These are phyloP conservation scores for Poeciliopsis paucimaculata DNA, from an alignment of 2,797 vertebrate genomes.

Conservation along the genomic window DNA sequence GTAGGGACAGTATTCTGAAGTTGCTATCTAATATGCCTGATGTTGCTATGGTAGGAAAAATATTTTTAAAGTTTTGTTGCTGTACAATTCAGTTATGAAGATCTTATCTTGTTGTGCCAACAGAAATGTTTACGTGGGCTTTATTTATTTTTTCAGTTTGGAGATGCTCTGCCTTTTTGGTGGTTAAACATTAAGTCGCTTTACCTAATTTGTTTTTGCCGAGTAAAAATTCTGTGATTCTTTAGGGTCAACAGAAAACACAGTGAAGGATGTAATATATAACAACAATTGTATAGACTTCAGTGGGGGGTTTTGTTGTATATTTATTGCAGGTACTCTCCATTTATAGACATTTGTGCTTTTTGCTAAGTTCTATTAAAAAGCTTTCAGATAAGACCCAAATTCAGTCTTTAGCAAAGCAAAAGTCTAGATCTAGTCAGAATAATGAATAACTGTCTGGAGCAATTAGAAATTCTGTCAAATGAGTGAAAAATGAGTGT, in stretches of 20 bases:
- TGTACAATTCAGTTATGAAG: constrained; percentile 25
- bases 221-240: neutral
- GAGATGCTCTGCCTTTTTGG: constrained; percentile 16
- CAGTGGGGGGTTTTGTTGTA: neutral
- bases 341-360: neutral
- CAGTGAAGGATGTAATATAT: neutral
- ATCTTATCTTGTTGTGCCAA: constrained; percentile 30
- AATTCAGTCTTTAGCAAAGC: neutral
- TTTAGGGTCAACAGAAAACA: neutral
- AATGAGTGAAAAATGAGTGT: neutral
- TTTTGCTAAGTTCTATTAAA: neutral
- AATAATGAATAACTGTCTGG: neutral
- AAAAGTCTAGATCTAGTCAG: neutral
- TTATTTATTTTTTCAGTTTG: too few species aligned
- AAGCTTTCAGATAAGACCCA: neutral
- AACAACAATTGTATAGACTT: neutral
- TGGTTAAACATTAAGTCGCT: constrained; percentile 27
- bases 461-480: neutral
- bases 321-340: neutral
- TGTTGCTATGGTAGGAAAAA: neutral
- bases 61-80: constrained; percentile 11
- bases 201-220: constrained; percentile 21
- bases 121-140: constrained; percentile 8
- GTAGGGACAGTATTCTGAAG: constrained; percentile 25
- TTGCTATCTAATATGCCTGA: constrained; percentile 7